Base-by-base conservation (phyloP, 1,140 invertebrate genomes). In the Wiebesia pumilae region DNA sequence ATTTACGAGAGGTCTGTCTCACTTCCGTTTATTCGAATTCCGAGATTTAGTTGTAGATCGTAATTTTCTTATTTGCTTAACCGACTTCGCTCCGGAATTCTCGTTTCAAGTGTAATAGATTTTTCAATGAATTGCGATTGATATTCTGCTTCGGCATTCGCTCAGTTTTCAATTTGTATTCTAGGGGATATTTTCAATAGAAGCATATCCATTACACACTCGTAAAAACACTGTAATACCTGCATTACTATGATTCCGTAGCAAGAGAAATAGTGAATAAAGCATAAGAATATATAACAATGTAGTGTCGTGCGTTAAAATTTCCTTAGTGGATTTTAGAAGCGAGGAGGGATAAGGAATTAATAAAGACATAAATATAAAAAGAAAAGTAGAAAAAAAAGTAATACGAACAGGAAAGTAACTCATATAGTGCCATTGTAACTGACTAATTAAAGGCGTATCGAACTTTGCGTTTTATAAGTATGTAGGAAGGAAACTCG, bases 351-450 rank as follows among this genome's bases (percentile, higher is more conserved):
- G 27, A 1, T 16, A 16, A 78, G 43, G 62, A 16, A 43, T 75
- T 80, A 38, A 16, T 21, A 33, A 80, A 78, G 35, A 24, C 73
- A 62, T 38, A 65, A 51, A 80, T n/a, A 65, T 84, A 69, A 80
- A 80, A 43, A 89, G 69, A 91, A 88, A 86, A 89, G 87, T 89
- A 89, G 85, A 88, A 89, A 91, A 91, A 90, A 67, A 84, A 40
- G 24, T 35, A 19, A 79, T 7, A 3, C 38, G 47, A 81, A 58
- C 79, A 75, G 79, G 84, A 86, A 86, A 86, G 84, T 81, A 86
- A 86, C 69, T 91, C 90, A 90, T 91, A 93, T 90, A 93, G 93
- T 93, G 92, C 93, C 93, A 93, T 93, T 91, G 90, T 93, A 92
- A 91, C 89, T 90, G 89, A 90, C 51, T 89, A 81, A 91, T 91